Base-by-base conservation (phyloP, 2,888 invertebrate species). In the Oscheius sp. region DNA sequence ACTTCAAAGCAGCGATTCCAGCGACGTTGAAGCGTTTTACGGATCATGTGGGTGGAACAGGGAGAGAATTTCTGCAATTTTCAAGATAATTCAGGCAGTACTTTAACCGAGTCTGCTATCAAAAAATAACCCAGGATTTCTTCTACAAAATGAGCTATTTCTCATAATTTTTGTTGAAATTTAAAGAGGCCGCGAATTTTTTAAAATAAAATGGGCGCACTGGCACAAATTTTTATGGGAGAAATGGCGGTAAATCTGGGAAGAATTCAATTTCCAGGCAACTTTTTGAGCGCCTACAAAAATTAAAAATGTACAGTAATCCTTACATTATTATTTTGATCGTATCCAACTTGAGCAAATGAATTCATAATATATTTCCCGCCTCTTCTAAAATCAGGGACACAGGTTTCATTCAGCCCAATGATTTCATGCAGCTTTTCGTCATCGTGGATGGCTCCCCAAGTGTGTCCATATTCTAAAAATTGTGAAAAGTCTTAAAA, bases 391-490 rank as follows among this genome's bases (percentile, higher is more conserved):
- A 66, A 71, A 35, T 70, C 61, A 9, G 77, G 76, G 25, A 68
- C 49, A 55, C 79, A 80, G 16, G 66, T 53, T 18, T 76, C 73
- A 25, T 56, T 64, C 23, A 69, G 63, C 5, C 56, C 73, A 1
- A 23, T 25, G 9, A 41, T 16, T 23, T 58, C 43, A 16, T 69
- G 55, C 0, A 53, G 55, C 12, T 56, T 55, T 13, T 16, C 16
- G 2, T 69, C 69, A 25, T 70, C 70, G 46, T 80, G 80, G 9
- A 43, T 27, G 1, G 78, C 64, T 27, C 80, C 80, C 78, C 78
- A 80, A 13, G 72, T 66, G 41, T 80, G 80, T 6, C 80, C 80
- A 41, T 74, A 80, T 25, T 80, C 80, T 79, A 53, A 25, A 18
- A 43, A 35, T 35, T 6, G 9, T 35, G 9, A 9, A 35, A 35